Base-by-base conservation (phyloP, 2,113 vertebrate genomes). In the Indicator maculatus region DNA sequence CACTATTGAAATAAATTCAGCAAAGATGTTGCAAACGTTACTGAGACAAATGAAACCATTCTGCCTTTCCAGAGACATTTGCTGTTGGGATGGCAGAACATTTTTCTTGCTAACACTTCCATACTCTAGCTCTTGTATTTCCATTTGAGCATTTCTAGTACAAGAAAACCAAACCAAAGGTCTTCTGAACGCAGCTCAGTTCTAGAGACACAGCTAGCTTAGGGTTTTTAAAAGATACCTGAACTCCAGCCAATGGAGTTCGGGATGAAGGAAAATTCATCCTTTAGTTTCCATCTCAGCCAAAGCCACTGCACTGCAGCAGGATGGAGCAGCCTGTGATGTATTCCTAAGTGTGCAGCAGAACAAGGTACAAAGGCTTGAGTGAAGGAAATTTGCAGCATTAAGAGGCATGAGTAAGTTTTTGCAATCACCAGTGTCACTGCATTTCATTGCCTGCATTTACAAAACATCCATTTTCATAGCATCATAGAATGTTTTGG, bases 281-380 rank as follows among this genome's bases (percentile, higher is more conserved):
- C 47, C 63, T 14, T 52, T 15, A 38, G 44, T 20, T 79, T 44
- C 38, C 11, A 19, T 3, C 30, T 28, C 30, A 12, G 66, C 12
- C 17, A 6, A 8, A 56, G 47, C 61, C 18, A 3, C 55, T 30
- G 26, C 4, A 5, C 50, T 19, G 81, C 69, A 16, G 41, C 0
- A 5, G 56, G 76, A 11, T 0, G 2, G 12, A 41, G 18, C 0
- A 2, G 44, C 26, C 72, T 20, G 1, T 1, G 14, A 5, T 1
- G 13, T 5, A 16, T 9, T 24, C 28, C 30, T 16, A 41, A 30
- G 36, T 4, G 4, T 3, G 16, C 30, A 67, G 63, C 41, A 45
- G 28, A 15, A 24, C 47, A 17, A 30, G 36, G 21, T 18, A 38
- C 33, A 9, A 28, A 44, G n/a, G 52, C 24, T 63, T 16, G 11